Evolutionary conservation across 2,113 vertebrate species (phyloP).

Genomic region (Gopherus flavomarginatus): DNA sequence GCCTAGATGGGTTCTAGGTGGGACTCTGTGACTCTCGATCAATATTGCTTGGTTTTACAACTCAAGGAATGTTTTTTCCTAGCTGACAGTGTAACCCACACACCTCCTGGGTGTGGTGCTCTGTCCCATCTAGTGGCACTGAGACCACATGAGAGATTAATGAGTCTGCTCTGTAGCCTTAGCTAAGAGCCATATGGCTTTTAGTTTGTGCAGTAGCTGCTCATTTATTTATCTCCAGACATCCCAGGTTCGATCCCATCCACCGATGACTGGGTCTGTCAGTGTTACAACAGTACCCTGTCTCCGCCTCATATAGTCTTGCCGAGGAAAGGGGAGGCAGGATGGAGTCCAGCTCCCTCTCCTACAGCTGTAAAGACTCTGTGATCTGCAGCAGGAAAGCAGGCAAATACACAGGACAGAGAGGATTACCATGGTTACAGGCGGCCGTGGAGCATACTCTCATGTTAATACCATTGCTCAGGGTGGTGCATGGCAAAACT

Average conservation of each 20-base stretch:
- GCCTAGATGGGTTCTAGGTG: no score
- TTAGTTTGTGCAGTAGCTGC: no score
- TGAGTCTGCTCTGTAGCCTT: no score
- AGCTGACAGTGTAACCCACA: not conserved
- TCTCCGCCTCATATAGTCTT: not conserved
- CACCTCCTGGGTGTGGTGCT: no score
- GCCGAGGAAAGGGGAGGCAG: not conserved
- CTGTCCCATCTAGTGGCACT: no score
- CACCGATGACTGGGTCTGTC: no score
- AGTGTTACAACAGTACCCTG: not conserved
- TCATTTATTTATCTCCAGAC: no score
- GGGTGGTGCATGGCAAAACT: not conserved
- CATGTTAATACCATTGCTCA: not conserved
- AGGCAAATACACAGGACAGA: not conserved
- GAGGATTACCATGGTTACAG: slow-evolving; percentile 17
- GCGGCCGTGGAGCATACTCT: not conserved
- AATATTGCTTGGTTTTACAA: not conserved
- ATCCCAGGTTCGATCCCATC: no score
- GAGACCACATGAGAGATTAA: no score
- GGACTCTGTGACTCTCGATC: not conserved
- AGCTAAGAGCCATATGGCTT: no score
- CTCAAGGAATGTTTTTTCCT: not conserved
- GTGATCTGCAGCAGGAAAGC: not conserved
- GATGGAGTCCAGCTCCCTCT: not conserved
- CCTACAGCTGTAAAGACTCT: accelerated